Percentiles rank a stretch among this genome's conserved stretches.
Evolutionary conservation across 1,140 invertebrate genomes (phyloP).

Genomic region (Samia ricini): DNA sequence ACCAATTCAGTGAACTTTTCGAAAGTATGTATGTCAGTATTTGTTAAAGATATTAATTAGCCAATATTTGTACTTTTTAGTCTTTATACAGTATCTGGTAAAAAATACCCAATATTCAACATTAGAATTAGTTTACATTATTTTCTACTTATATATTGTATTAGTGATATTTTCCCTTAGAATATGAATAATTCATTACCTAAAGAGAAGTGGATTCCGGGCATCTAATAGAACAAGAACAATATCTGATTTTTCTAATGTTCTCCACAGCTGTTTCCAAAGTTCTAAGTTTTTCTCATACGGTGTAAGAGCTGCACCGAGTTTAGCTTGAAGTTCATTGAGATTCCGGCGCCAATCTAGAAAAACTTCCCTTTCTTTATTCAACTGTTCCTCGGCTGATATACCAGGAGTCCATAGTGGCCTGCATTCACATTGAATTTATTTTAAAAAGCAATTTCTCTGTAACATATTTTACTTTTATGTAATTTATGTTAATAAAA

Average conservation of each 20-base stretch:
- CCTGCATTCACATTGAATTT: constrained; percentile 64
- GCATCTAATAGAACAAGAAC: constrained; percentile 98
- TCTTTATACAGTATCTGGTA: no score
- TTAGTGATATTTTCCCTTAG: no score
- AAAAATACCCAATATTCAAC: no score
- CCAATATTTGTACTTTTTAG: no score
- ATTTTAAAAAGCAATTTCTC: not conserved
- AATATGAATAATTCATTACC: no score
- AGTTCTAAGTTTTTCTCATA: constrained; percentile 99
- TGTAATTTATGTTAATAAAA: not conserved
- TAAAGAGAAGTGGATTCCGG: constrained; percentile 96
- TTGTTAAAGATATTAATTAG: no score
- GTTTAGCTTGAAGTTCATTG: constrained; percentile 83
- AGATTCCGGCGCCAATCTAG: constrained; percentile 92
- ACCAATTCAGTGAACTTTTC: no score
- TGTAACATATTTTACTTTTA: not conserved
- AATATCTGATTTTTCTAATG: constrained; percentile 97
- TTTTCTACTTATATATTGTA: no score
- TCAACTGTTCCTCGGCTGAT: constrained; percentile 87
- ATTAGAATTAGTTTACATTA: no score
- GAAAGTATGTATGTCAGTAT: no score
- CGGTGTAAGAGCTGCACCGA: constrained; percentile 93
- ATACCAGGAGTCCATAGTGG: constrained; percentile 89
- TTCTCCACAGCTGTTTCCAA: constrained; percentile 99
- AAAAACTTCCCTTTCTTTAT: constrained; percentile 89